These are phyloP conservation scores for Pogonocichla stellata DNA, from an alignment of 2,113 vertebrate species.

Conservation along the genomic window DNA sequence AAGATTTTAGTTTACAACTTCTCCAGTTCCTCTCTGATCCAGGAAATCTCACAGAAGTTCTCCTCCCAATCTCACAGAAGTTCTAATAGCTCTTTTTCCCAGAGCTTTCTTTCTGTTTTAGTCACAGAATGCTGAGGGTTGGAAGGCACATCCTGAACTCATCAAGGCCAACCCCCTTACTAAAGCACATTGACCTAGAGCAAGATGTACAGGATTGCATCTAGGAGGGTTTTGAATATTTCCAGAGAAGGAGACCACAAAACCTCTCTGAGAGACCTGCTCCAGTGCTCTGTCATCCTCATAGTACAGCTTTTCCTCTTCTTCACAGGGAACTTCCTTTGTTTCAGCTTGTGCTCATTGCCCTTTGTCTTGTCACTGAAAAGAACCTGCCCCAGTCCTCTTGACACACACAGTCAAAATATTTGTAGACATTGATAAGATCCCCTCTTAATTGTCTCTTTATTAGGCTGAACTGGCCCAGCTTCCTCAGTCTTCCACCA, in stretches of 20 bases:
- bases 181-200: not conserved
- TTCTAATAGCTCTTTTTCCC: not conserved
- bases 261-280: not conserved
- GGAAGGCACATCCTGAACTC: not conserved
- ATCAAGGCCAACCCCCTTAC: not conserved
- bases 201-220: fast-evolving
- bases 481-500: not conserved
- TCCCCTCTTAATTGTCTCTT: not conserved
- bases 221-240: not conserved
- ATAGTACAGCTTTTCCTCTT: not conserved
- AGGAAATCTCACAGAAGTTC: not conserved
- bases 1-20: not conserved
- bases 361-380: not conserved
- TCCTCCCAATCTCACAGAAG: not conserved
- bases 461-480: not conserved
- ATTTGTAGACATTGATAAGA: not conserved
- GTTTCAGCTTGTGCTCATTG: not conserved
- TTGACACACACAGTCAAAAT: not conserved
- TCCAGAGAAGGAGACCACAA: not conserved
- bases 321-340: not conserved
- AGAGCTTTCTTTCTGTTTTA: not conserved
- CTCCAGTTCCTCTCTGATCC: not conserved
- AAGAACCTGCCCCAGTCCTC: not conserved
- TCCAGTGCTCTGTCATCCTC: not conserved
- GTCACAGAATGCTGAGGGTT: not conserved